A percentile compares a stretch with the other conserved stretches of the same genome.
Evolutionary conservation across 1,140 invertebrate genomes (phyloP).

Genomic region (Tetranychus cinnabarinus): DNA sequence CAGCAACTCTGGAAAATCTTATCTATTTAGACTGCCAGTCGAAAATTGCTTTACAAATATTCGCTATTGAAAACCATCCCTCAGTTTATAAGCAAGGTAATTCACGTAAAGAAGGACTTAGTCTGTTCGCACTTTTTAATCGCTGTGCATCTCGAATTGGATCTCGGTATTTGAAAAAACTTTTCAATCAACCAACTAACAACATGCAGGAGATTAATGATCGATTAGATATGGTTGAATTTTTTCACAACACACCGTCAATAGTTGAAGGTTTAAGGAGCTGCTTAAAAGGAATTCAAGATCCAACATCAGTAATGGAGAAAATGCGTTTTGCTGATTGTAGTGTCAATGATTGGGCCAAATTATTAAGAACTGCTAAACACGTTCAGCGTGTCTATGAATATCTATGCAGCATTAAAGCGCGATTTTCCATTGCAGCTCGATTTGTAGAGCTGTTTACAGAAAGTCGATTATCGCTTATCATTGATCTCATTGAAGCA

Average conservation of each 20-base stretch:
- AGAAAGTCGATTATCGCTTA: neutral
- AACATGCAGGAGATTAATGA: neutral
- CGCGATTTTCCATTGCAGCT: neutral
- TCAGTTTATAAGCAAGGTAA: slow-evolving; percentile 38
- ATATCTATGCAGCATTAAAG: neutral
- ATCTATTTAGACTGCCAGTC: neutral
- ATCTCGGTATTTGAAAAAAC: neutral
- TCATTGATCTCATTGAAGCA: neutral
- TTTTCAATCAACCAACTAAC: slow-evolving; percentile 2
- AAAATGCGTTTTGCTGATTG: neutral
- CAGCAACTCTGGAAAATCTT: too few relatives aligned
- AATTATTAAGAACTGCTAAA: neutral
- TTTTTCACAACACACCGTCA: neutral
- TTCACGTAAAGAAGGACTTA: slow-evolving; percentile 36
- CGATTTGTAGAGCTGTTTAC: neutral
- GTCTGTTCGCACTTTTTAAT: slow-evolving; percentile 17
- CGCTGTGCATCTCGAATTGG: slow-evolving; percentile 5
- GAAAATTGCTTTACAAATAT: slow-evolving; percentile 37
- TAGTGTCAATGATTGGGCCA: neutral
- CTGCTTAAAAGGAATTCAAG: slow-evolving; percentile 2
- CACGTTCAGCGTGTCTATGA: neutral
- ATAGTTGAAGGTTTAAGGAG: too few relatives aligned
- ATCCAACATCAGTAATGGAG: neutral
- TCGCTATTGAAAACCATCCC: slow-evolving; percentile 42
- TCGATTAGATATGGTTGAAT: slow-evolving; percentile 7